Evolutionary conservation across 2,113 vertebrate genomes (phyloP), one percentile per base, ranked within the genome.

Genomic region (Megaceryle maxima): DNA sequence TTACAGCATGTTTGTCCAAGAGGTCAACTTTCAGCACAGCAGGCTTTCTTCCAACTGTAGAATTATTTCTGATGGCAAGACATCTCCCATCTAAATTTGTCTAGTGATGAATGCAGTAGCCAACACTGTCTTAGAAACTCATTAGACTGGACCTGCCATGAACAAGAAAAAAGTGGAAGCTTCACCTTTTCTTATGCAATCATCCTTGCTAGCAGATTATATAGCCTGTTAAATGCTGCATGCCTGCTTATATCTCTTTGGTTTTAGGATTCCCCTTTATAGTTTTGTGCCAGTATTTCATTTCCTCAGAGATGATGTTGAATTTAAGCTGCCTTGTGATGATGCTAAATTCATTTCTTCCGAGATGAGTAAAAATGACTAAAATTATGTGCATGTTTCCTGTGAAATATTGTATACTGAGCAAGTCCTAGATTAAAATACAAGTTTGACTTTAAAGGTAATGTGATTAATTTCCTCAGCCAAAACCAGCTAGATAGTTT

Each of bases 1-100:
- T 98, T 97, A 97, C 82, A 96, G 81, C 39, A 13, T 98, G 97
- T 98, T 98, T 98, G 98, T 98, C 98, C 98, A 98, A 98, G 98
- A 98, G 98, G 98, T 98, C 98, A 98, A 94, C 92, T 98, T 97
- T 96, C 94, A 94, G 94, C 96, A 91, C 88, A 83, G 96, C 93
- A 94, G 89, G 95, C 96, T 95, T 96, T 96, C 91, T 97, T 88
- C 85, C 74, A 77, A 56, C 78, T 82, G 66, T 96, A 96, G 96
- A 98, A 98, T 97, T 96, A 97, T 98, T 98, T 97, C 97, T 95
- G 83, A 95, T 86, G 95, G 90, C 24, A 86, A 92, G 96, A 94
- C 67, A 92, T 95, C 86, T 93, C 92, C 67, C 10, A 7, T 94
- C 76, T 87, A 96, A 96, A 96, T 94, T 97, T 77, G 94, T 92